These are phyloP conservation scores for Drosophila busckii DNA, from an alignment of 1,140 invertebrate species.

Conservation along the genomic window DNA sequence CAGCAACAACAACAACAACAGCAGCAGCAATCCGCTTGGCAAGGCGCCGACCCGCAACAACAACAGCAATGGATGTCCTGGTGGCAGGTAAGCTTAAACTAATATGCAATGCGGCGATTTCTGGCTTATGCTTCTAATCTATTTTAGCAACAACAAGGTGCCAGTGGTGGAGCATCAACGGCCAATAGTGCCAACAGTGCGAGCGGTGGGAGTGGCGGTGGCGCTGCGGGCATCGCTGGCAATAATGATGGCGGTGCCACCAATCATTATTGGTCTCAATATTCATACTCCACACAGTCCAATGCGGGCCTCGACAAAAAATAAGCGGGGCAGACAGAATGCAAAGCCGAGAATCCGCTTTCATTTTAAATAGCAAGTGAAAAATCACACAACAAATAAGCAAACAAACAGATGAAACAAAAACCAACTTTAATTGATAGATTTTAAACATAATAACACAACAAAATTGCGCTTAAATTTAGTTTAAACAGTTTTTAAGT, in stretches of 20 bases:
- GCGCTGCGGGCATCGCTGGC: slow-evolving; percentile 21
- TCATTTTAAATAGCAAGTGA: slow-evolving; percentile 25
- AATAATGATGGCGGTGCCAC: slow-evolving; percentile 66
- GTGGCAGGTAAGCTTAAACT: slow-evolving; percentile 63
- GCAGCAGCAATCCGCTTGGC: slow-evolving; percentile 59
- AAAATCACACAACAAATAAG: slow-evolving; percentile 12
- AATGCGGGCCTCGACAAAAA: slow-evolving; percentile 62
- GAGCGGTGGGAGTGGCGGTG: background rate
- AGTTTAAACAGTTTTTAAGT: slow-evolving; percentile 62
- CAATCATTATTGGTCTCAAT: slow-evolving; percentile 78
- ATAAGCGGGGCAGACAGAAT: slow-evolving; percentile 23
- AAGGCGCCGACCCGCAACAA: slow-evolving; percentile 64
- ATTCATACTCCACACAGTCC: slow-evolving; percentile 74
- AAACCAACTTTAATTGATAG: slow-evolving; percentile 57
- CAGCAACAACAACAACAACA: slow-evolving; percentile 59
- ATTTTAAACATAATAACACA: slow-evolving; percentile 48
- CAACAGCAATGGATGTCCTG: slow-evolving; percentile 77
- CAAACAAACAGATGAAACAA: slow-evolving; percentile 24
- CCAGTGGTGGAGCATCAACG: slow-evolving; percentile 29
- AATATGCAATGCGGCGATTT: background rate
- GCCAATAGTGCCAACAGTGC: slow-evolving; percentile 38
- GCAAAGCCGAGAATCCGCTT: background rate
- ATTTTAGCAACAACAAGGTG: slow-evolving; percentile 38
- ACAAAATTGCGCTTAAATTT: slow-evolving; percentile 42
- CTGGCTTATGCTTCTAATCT: background rate